Base-by-base conservation (phyloP, 2,113 vertebrate genomes). In the Canis aureus region DNA sequence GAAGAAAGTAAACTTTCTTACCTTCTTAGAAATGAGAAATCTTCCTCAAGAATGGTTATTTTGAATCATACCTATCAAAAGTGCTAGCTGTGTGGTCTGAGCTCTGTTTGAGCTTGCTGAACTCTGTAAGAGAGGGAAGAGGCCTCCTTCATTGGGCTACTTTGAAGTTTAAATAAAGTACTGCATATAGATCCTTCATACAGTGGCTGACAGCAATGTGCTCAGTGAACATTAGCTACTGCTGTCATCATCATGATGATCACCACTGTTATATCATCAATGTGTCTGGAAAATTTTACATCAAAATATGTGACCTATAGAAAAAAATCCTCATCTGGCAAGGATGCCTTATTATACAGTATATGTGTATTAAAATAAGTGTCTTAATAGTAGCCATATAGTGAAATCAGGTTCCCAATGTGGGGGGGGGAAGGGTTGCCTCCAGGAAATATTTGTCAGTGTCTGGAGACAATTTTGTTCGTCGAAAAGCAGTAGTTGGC, bases 11-110 rank as follows among this genome's bases (percentile, higher is more conserved):
- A 95, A 92, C 43, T 43, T 43, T 43, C 43, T 43, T 43, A 87
- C n/a, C 17, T 66, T 49, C 13, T 53, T 98, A 62, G 43, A 87
- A 96, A 95, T 57, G 57, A 23, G 91, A 91, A 91, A 19, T 35
- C 19, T 62, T 82, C 49, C 35, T 97, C 25, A 8, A 53, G 15
- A 11, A 88, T 35, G 11, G 5, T 67, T 74, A 59, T 49, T 96
- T 85, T 96, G 60, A 87, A 23, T 83, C 7, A n/a, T 13, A 2
- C 53, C 81, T 73, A 80, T 66, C 43, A 29, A 87, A 32, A 55
- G 22, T 20, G 38, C 5, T 84, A 62, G 17, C 3, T 35, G 0
- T 25, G 64, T 81, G 25, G 19, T 20, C 3, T 62, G 22, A 10
- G 32, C 19, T 15, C 11, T 84, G 43, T 74, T 73, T 86, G 82